phyloP scores from a whole-genome alignment of 2,113 vertebrate species.

The Microtus ochrogaster region DNA sequence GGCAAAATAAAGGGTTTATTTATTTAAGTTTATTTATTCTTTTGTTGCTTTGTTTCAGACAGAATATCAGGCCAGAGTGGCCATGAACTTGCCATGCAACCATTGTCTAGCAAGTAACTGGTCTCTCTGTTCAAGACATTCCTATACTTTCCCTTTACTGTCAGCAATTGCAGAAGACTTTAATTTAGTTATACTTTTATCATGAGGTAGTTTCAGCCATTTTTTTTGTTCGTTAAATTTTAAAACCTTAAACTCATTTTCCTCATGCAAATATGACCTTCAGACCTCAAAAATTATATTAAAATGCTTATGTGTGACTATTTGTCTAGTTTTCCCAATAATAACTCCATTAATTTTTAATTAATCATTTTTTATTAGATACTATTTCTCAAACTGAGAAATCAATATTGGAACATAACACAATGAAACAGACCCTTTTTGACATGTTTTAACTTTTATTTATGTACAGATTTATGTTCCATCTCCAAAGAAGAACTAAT shows the following conservation, averaged over 20 bases:
- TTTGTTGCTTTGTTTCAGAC: not conserved
- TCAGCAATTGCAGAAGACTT: not conserved
- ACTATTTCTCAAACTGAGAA: not conserved
- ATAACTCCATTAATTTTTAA: not conserved
- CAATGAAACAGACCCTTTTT: not conserved
- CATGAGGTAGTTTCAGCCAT: not conserved
- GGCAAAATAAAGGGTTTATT: not conserved
- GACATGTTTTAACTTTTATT: not conserved
- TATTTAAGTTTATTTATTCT: not conserved
- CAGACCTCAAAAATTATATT: conserved; percentile 72
- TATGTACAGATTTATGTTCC: not conserved
- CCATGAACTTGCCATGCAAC: not conserved
- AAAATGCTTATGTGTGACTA: not conserved
- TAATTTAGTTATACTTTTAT: conserved; percentile 33
- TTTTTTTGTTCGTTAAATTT: conserved; percentile 68
- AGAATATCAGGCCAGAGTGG: not conserved
- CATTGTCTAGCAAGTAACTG: not conserved
- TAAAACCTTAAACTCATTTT: conserved; percentile 72
- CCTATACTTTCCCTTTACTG: not conserved
- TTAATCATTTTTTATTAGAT: not conserved
- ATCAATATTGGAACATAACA: not conserved
- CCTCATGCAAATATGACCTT: conserved; percentile 81
- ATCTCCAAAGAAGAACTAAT: not conserved
- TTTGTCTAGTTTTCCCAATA: conserved; percentile 34
- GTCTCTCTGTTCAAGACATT: conserved; percentile 5